phyloP scores from a whole-genome alignment of 1,140 invertebrate genomes.

The Heliconius eleuchia region DNA sequence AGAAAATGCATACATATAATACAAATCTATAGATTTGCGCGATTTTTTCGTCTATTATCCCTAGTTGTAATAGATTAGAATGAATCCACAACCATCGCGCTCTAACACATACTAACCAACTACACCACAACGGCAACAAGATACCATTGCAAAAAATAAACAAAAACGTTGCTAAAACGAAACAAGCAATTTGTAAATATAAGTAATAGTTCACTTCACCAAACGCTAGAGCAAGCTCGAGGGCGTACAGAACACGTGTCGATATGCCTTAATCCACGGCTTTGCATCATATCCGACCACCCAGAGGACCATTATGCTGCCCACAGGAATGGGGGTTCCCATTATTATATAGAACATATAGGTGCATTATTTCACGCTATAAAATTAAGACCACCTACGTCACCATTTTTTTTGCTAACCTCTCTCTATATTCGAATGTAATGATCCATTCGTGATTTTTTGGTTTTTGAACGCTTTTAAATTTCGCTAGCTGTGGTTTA shows the following conservation, averaged over 20 bases:
- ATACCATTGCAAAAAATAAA: constrained; percentile 21
- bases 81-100: not conserved
- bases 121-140: not conserved
- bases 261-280: constrained; percentile 70
- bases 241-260: constrained; percentile 73
- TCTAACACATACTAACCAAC: too few species aligned
- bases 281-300: constrained; percentile 75
- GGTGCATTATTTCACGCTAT: constrained; percentile 73
- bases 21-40: too few species aligned
- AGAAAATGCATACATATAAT: too few species aligned
- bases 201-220: constrained; percentile 27
- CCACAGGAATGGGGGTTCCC: constrained; percentile 65
- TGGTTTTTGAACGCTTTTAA: constrained; percentile 41
- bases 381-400: constrained; percentile 73
- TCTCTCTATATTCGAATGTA: constrained; percentile 65
- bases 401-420: constrained; percentile 53
- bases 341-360: constrained; percentile 74
- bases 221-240: constrained; percentile 59
- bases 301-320: constrained; percentile 65
- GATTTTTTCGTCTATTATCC: not conserved
- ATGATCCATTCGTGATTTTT: constrained; percentile 76
- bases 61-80: not conserved
- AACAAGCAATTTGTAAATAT: constrained; percentile 3
- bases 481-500: not conserved
- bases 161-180: not conserved